phyloP scores from a whole-genome alignment of 1,140 invertebrate genomes.

The Apolygus lucorum region DNA sequence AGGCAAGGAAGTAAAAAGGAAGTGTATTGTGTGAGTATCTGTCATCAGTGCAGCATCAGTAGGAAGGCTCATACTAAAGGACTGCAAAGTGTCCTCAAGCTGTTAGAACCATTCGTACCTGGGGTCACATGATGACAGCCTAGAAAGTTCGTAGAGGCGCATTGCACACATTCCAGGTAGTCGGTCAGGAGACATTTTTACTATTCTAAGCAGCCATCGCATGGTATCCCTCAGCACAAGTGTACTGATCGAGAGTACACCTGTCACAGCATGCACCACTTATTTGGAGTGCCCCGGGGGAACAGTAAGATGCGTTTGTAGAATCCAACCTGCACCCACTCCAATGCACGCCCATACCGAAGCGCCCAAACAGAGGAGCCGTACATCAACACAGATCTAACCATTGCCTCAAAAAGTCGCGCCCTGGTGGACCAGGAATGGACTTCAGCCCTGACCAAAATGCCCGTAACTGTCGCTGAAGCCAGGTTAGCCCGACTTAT shows the following conservation, averaged over 20 bases:
- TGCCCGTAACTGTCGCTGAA: not conserved
- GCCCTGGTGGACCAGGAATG: not conserved
- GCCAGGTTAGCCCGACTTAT: not conserved
- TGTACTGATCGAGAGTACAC: not conserved
- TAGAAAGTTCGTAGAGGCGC: too few species aligned
- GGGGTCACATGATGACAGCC: too few species aligned
- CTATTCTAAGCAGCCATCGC: not conserved
- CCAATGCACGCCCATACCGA: not conserved
- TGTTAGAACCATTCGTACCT: too few species aligned
- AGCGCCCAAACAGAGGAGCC: not conserved
- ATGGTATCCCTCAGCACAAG: not conserved
- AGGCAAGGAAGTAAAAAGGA: too few species aligned
- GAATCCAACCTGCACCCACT: slow-evolving; percentile 3
- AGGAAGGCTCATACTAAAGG: too few species aligned
- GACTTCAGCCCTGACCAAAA: not conserved
- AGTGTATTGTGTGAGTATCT: too few species aligned
- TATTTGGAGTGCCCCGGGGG: not conserved
- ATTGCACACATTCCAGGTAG: not conserved
- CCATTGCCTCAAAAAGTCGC: not conserved
- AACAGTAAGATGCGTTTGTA: not conserved
- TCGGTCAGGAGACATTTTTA: not conserved
- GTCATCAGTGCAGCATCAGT: too few species aligned
- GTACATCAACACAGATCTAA: not conserved
- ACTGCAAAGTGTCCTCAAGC: too few species aligned
- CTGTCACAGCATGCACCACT: not conserved